phyloP scores from a whole-genome alignment of 2,113 vertebrate genomes.

The Laterallus jamaicensis region DNA sequence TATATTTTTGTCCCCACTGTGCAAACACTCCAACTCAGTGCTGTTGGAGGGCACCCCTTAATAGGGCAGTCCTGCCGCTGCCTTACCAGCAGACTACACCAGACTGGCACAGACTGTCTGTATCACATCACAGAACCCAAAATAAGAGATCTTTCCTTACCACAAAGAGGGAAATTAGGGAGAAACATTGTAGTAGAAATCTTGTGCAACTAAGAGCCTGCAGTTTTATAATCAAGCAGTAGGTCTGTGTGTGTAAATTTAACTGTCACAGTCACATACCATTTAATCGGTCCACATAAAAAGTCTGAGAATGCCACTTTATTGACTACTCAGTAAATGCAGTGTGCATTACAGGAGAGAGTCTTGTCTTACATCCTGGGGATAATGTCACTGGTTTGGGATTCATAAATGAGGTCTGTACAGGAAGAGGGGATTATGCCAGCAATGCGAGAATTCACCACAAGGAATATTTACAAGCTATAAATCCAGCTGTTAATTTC shows the following conservation, averaged over 20 bases:
- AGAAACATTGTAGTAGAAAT: neutral
- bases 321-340: conserved; percentile 42
- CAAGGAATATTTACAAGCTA: conserved; percentile 72
- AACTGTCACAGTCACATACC: neutral
- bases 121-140: neutral
- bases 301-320: conserved; percentile 17
- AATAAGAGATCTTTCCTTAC: neutral
- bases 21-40: neutral
- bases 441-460: conserved; percentile 64
- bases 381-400: conserved; percentile 56
- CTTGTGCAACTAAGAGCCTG: neutral
- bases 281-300: neutral
- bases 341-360: neutral
- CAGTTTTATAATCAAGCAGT: neutral
- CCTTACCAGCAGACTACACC: neutral
- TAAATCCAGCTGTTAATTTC: conserved; percentile 76
- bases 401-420: conserved; percentile 56
- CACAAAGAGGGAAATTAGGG: neutral
- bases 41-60: neutral
- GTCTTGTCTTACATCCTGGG: conserved; percentile 55
- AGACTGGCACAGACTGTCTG: neutral
- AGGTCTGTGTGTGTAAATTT: neutral
- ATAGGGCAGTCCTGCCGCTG: neutral
- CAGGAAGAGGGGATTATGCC: conserved; percentile 66
- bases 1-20: neutral